These are phyloP conservation scores for Columba guinea DNA, from an alignment of 2,797 vertebrate genomes.

Conservation along the genomic window DNA sequence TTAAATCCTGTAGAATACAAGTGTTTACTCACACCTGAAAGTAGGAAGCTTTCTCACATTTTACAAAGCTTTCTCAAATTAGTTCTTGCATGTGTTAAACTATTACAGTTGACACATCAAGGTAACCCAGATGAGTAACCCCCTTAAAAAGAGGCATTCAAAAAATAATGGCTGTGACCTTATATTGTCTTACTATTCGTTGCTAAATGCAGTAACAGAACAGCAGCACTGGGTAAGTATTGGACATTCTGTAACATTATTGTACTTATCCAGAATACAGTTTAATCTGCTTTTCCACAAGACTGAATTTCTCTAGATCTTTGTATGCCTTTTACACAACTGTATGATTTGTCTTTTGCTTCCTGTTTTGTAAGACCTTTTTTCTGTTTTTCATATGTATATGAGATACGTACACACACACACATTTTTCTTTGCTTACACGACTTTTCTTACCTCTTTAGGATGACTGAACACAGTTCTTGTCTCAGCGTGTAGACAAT, in stretches of 20 bases:
- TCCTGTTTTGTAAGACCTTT: background rate
- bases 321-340: background rate
- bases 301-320: background rate
- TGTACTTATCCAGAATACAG: background rate
- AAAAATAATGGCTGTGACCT: background rate
- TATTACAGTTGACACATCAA: background rate
- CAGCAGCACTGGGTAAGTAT: background rate
- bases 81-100: background rate
- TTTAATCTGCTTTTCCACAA: background rate
- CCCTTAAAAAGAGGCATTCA: background rate
- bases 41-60: background rate
- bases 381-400: background rate
- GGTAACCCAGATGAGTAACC: background rate
- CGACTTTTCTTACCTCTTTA: constrained; percentile 46
- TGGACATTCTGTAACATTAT: background rate
- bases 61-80: background rate
- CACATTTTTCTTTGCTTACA: background rate
- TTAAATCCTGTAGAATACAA: background rate
- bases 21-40: background rate
- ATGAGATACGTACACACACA: background rate
- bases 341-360: background rate
- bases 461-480: constrained; percentile 41
- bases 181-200: background rate
- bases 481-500: constrained; percentile 32
- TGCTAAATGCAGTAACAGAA: background rate